Evolutionary conservation across 2,113 vertebrate species (phyloP), one percentile per base, ranked within the genome.

Genomic region (Physeter macrocephalus): DNA sequence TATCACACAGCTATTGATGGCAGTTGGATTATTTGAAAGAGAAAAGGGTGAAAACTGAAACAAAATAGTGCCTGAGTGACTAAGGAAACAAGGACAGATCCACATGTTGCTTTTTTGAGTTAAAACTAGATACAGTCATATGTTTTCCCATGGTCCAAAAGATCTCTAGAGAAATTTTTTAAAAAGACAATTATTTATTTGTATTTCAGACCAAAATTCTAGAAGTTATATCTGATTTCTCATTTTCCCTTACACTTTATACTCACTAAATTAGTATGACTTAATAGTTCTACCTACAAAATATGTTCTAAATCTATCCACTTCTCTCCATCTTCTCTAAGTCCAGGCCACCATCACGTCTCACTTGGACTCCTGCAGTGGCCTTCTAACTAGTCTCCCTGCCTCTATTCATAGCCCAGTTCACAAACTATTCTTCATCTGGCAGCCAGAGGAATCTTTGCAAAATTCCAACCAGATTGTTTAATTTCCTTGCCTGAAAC

Each of bases 31-130:
- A 69, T 95, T 49, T 82, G 86, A 84, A 41, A 83, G 25, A 95
- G 12, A 23, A 43, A 92, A 84, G 29, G 36, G 49, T 88, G 13
- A 93, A 95, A 94, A 89, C 6, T 85, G 66, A 92, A 83, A 90
- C 75, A 72, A 52, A 69, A 85, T 29, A 87, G 18, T n/a, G 25
- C 80, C 57, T 74, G 25, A 87, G 41, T 74, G 36, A 46, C 27
- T 59, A 69, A 97, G 75, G 34, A 92, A 89, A 91, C 74, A 93
- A 80, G 21, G n/a, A 91, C n/a, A 62, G 25, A 91, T 61, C n/a
- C 64, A n/a, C 14, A 64, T 14, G 52, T 17, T 49, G 39, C 34
- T 36, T 86, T 88, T 83, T 57, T 43, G 23, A 54, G 43, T 66
- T 95, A 87, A 11, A 91, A 46, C 46, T 69, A 49, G 21, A 69